Conservation (phyloP, 2,113 vertebrate genomes). For the Heliornis fulica region DNA sequence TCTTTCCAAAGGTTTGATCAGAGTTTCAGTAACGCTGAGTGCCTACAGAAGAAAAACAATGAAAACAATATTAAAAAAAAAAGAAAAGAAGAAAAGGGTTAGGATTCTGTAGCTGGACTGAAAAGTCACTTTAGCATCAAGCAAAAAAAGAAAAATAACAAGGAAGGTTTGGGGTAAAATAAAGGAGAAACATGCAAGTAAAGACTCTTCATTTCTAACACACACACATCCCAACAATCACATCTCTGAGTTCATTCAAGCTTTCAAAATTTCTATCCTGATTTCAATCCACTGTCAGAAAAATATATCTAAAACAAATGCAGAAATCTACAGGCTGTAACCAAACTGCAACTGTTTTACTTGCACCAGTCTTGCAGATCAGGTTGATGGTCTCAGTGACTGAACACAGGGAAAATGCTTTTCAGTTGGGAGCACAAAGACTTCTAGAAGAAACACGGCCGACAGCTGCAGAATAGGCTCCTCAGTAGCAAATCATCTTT, state of each 20-base stretch:
- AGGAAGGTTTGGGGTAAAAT: not conserved
- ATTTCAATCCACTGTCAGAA: not conserved
- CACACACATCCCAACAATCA: not conserved
- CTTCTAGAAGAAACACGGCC: not conserved
- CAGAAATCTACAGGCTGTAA: not conserved
- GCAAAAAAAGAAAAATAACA: not conserved
- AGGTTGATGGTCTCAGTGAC: not conserved
- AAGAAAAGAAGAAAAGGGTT: constrained; percentile 36
- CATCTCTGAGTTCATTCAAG: not conserved
- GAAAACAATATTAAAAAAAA: not conserved
- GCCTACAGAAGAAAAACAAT: constrained; percentile 77
- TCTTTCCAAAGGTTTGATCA: constrained; percentile 97
- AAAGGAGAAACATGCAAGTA: not conserved
- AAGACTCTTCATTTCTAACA: not conserved
- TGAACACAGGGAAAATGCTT: not conserved
- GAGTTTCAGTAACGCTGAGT: constrained; percentile 93
- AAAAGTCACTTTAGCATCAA: not conserved
- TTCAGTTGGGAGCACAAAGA: not conserved
- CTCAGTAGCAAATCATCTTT: not conserved
- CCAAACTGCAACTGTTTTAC: not conserved
- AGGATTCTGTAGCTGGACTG: constrained; percentile 20
- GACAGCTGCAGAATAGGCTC: not conserved
- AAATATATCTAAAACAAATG: not conserved
- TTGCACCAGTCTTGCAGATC: not conserved
- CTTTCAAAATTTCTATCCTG: not conserved